phyloP scores from a whole-genome alignment of 2,888 invertebrate species.

The Oligia fasciuncula region DNA sequence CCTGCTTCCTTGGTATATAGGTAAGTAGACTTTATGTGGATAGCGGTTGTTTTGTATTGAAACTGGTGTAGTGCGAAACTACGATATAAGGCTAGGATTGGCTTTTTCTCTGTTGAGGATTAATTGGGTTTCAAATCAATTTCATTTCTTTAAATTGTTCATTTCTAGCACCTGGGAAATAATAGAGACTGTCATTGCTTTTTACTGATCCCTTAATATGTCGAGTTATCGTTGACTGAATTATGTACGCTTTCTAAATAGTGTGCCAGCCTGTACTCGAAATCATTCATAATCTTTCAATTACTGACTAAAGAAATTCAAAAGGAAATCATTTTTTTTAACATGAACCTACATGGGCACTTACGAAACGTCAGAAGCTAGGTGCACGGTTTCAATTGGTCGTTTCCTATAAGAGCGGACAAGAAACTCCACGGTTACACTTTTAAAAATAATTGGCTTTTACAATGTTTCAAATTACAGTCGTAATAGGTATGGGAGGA shows the following conservation, averaged over 20 bases:
- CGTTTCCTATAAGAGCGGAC: neutral
- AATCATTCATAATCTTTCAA: neutral
- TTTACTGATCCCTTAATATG: neutral
- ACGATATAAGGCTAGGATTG: neutral
- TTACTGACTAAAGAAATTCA: neutral
- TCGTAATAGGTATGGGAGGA: neutral
- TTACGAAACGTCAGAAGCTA: neutral
- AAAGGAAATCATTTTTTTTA: neutral
- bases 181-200: neutral
- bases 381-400: neutral
- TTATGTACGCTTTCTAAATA: neutral
- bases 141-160: neutral
- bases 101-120: neutral
- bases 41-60: neutral
- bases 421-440: neutral
- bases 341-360: neutral
- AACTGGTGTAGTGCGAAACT: neutral
- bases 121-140: neutral
- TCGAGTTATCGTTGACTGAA: neutral
- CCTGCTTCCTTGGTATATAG: constrained; percentile 1
- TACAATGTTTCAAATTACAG: neutral
- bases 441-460: neutral
- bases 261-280: neutral
- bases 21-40: constrained; percentile 9
- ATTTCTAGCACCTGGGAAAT: neutral